Percentiles rank a stretch among this genome's conserved stretches.
These are phyloP conservation scores for Halcyon senegalensis DNA, from an alignment of 2,113 vertebrate species.

Conservation along the genomic window DNA sequence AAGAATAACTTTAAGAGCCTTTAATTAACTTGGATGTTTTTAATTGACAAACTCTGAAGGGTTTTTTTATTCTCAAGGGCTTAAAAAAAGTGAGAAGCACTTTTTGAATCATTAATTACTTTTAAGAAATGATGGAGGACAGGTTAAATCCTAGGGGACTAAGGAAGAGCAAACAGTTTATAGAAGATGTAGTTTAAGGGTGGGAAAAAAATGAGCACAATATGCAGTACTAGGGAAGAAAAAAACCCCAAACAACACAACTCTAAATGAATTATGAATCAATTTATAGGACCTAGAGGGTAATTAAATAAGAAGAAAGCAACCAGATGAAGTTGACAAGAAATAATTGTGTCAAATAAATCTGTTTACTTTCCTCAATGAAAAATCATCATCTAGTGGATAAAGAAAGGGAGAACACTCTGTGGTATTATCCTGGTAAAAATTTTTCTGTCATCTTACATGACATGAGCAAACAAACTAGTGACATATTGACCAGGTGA, in stretches of 20 bases:
- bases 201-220: background rate
- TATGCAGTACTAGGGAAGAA: background rate
- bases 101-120: constrained; percentile 29
- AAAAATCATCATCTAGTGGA: background rate
- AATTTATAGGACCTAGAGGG: background rate
- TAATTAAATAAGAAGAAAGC: constrained; percentile 5
- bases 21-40: background rate
- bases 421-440: background rate
- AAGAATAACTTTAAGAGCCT: background rate
- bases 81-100: background rate
- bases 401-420: background rate
- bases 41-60: background rate
- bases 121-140: background rate
- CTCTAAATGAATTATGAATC: background rate
- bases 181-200: background rate
- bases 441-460: background rate
- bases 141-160: background rate
- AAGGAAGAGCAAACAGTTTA: background rate
- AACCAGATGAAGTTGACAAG: background rate
- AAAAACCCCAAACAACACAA: background rate
- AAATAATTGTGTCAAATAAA: background rate
- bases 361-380: background rate
- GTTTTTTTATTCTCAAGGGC: background rate
- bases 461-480: background rate
- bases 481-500: background rate